Evolutionary conservation across 2,113 vertebrate species (phyloP).

Genomic region (Montifringilla adamsi): DNA sequence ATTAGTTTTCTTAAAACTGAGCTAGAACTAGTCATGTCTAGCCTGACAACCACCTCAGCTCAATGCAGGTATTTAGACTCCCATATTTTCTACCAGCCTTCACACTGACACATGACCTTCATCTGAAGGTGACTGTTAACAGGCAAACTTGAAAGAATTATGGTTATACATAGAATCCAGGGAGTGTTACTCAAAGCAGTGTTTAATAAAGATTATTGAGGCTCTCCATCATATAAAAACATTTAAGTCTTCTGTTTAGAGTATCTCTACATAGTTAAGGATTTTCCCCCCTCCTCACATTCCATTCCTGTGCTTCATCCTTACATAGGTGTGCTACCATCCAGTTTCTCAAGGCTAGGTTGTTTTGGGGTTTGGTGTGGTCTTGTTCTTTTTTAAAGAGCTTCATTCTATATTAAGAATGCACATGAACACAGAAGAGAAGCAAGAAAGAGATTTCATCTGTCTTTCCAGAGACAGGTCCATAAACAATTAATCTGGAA

Average conservation of each 20-base stretch:
- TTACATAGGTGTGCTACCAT: not conserved
- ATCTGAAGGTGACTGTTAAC: not conserved
- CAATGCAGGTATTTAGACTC: not conserved
- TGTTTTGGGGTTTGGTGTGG: not conserved
- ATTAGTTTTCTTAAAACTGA: not conserved
- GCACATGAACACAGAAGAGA: not conserved
- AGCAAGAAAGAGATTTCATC: not conserved
- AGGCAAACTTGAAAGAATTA: not conserved
- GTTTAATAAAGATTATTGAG: not conserved
- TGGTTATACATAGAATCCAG: not conserved
- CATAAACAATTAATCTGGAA: not conserved
- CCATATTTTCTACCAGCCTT: not conserved
- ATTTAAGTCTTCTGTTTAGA: not conserved
- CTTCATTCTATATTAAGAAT: not conserved
- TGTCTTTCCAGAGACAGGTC: not conserved
- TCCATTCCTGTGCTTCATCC: not conserved
- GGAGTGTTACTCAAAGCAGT: not conserved
- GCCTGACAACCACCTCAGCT: not conserved
- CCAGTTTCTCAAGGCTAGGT: not conserved
- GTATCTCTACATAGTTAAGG: not conserved
- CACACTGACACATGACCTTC: not conserved
- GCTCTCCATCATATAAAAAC: not conserved
- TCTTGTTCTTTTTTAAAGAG: not conserved
- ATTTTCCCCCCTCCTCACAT: not conserved
- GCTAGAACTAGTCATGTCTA: not conserved